A percentile compares a stretch with the other conserved stretches of the same genome.
phyloP scores from a whole-genome alignment of 2,888 invertebrate species.

The Linnaemya tessellans region DNA sequence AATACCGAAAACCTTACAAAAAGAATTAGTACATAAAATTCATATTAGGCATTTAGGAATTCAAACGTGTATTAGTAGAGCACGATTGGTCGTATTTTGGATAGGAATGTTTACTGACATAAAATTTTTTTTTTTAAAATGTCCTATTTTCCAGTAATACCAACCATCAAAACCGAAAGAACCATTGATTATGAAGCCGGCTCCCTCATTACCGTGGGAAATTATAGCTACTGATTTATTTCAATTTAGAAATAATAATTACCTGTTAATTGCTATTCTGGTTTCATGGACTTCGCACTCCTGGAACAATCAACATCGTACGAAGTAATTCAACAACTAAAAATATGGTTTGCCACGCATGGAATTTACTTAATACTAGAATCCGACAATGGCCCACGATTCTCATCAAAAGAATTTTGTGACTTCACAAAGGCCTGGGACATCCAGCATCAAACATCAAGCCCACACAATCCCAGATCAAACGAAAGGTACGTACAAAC shows the following conservation, averaged over 20 bases:
- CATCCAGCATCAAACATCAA: too few relatives aligned
- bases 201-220: slow-evolving; percentile 22
- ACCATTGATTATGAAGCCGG: slow-evolving; percentile 62
- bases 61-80: too few relatives aligned
- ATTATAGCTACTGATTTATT: too few relatives aligned
- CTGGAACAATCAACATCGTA: slow-evolving; percentile 65
- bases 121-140: slow-evolving; percentile 54
- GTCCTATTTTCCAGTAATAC: slow-evolving; percentile 49
- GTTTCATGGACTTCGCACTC: slow-evolving; percentile 61
- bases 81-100: too few relatives aligned
- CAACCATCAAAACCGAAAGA: slow-evolving; percentile 37
- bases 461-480: too few relatives aligned
- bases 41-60: too few relatives aligned
- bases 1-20: too few relatives aligned
- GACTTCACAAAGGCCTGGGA: slow-evolving; percentile 63
- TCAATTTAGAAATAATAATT: too few relatives aligned
- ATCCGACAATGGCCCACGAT: slow-evolving; percentile 67
- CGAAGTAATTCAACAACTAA: slow-evolving; percentile 53
- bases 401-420: slow-evolving; percentile 57
- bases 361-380: slow-evolving; percentile 66
- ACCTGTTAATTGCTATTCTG: slow-evolving; percentile 26
- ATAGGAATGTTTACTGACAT: too few relatives aligned
- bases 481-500: too few relatives aligned
- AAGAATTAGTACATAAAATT: too few relatives aligned
- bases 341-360: slow-evolving; percentile 66